Percentiles rank a stretch among this genome's conserved stretches.
These are phyloP conservation scores for Proales similis DNA, from an alignment of 1,140 invertebrate species.

Conservation along the genomic window DNA sequence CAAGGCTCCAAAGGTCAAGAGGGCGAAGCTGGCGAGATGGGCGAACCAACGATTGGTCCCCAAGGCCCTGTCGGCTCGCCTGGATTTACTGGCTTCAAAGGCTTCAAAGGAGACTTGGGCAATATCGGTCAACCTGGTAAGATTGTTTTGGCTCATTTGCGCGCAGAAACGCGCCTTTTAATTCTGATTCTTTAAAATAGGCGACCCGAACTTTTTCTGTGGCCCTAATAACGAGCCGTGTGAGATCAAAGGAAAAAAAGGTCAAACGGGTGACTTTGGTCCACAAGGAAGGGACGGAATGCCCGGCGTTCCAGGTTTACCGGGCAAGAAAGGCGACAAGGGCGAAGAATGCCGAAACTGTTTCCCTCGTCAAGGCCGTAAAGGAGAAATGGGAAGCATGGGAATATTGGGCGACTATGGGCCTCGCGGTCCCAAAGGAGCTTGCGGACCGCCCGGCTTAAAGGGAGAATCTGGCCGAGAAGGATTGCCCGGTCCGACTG, in stretches of 20 bases:
- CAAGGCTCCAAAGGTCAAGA: conserved; percentile 18
- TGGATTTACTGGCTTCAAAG: not conserved
- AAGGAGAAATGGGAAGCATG: conserved; percentile 8
- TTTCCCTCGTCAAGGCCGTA: not conserved
- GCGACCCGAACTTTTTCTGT: conserved; percentile 26
- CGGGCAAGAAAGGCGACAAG: not conserved
- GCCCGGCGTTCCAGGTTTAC: not conserved
- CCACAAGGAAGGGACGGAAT: not conserved
- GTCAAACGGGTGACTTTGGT: not conserved
- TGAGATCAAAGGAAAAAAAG: not conserved
- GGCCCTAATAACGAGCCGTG: conserved; percentile 9
- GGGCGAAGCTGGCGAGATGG: not conserved
- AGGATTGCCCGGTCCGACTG: conserved; percentile 7
- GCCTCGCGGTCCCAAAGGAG: conserved; percentile 6
- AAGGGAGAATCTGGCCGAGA: conserved; percentile 15
- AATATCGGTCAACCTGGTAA: conserved; percentile 13
- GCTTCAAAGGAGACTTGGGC: conserved; percentile 15
- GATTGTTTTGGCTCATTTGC: no score
- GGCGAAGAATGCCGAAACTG: conserved; percentile 35
- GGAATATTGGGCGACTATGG: conserved; percentile 1
- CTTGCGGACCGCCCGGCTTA: conserved; percentile 9
- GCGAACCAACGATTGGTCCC: conserved; percentile 16
- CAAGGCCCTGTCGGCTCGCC: conserved; percentile 15
- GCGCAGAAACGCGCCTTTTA: no score
- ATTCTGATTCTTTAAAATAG: no score